Percentiles rank a stretch among this genome's conserved stretches.
Evolutionary conservation across 2,888 invertebrate genomes (phyloP).

Genomic region (Scaeva pyrastri): DNA sequence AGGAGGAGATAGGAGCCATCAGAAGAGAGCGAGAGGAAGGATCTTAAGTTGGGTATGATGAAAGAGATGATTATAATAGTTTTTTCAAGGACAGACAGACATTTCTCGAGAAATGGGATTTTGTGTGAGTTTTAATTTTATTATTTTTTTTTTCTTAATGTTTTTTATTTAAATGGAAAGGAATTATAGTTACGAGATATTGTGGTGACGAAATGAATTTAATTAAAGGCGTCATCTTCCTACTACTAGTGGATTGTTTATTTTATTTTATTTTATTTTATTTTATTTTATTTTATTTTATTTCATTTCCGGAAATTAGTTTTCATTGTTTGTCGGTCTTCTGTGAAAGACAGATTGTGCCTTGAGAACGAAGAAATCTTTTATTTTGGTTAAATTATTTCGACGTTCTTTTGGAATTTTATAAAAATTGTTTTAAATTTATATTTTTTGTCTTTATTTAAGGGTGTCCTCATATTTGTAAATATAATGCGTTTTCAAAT

Average conservation of each 20-base stretch:
- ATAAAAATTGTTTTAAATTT: too few relatives aligned
- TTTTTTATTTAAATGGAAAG: conserved; percentile 21
- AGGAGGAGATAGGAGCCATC: too few relatives aligned
- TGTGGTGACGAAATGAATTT: conserved; percentile 22
- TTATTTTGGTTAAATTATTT: too few relatives aligned
- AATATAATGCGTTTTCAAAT: too few relatives aligned
- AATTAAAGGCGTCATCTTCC: conserved; percentile 7
- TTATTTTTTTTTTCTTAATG: not conserved
- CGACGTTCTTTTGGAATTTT: too few relatives aligned
- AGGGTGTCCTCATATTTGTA: too few relatives aligned
- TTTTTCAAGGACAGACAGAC: conserved; percentile 45
- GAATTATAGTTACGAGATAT: conserved; percentile 26
- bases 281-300: conserved; percentile 7
- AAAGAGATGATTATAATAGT: not conserved
- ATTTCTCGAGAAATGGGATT: conserved; percentile 17
- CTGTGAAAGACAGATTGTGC: too few relatives aligned
- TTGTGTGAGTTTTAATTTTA: not conserved
- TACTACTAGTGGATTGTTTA: not conserved
- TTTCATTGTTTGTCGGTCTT: not conserved
- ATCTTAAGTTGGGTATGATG: not conserved
- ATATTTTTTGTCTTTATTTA: too few relatives aligned
- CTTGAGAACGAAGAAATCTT: too few relatives aligned
- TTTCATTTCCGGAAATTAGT: not conserved
- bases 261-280: conserved; percentile 4
- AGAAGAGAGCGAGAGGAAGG: too few relatives aligned